A percentile compares a stretch with the other conserved stretches of the same genome.
phyloP scores from a whole-genome alignment of 2,888 invertebrate genomes.

The Acleris cristana region DNA sequence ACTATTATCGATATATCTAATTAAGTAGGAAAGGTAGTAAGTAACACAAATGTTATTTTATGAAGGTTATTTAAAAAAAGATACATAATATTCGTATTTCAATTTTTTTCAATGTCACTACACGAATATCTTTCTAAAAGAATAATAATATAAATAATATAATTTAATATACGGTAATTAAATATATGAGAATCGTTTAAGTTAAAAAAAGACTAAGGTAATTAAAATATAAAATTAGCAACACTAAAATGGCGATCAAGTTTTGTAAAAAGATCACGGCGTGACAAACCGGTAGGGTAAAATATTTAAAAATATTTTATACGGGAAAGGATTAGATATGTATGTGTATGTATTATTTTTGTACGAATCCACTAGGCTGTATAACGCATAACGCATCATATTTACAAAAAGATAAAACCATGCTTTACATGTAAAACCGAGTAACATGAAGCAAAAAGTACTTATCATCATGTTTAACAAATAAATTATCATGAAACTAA shows the following conservation, averaged over 20 bases:
- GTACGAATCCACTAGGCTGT: slow-evolving; percentile 47
- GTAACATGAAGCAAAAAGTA: too few relatives aligned
- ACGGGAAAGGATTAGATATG: slow-evolving; percentile 35
- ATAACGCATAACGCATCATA: neutral
- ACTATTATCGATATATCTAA: slow-evolving; percentile 9
- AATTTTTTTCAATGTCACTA: slow-evolving; percentile 4
- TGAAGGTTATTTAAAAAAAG: slow-evolving; percentile 7
- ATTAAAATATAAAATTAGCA: neutral
- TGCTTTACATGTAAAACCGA: neutral
- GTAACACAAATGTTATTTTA: slow-evolving; percentile 10
- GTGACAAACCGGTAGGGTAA: slow-evolving; percentile 48
- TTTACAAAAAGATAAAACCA: neutral
- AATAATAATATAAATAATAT: too few relatives aligned
- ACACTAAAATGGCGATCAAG: slow-evolving; percentile 1
- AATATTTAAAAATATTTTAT: slow-evolving; percentile 41
- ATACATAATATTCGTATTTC: neutral
- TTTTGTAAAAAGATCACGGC: slow-evolving; percentile 27
- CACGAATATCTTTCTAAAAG: neutral
- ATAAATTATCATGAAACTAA: too few relatives aligned
- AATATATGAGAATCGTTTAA: neutral
- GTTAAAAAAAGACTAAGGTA: neutral
- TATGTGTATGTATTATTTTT: slow-evolving; percentile 57
- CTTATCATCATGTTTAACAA: too few relatives aligned
- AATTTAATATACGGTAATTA: neutral
- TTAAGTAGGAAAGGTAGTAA: neutral